These are phyloP conservation scores for Eretmocerus hayati DNA, from an alignment of 2,888 invertebrate genomes.

Conservation along the genomic window DNA sequence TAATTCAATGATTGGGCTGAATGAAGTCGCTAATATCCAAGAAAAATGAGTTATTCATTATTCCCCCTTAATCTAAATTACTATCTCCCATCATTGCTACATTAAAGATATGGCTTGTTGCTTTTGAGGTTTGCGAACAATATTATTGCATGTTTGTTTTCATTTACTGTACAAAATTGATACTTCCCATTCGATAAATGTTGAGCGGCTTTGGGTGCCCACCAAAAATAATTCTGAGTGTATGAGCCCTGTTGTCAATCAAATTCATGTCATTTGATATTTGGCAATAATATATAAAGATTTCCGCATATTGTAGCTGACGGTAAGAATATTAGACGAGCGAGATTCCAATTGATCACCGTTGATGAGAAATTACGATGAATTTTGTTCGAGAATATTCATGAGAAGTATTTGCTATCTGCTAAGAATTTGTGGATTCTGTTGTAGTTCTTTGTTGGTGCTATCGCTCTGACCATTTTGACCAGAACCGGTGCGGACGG, in stretches of 20 bases:
- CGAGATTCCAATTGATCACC: conserved; percentile 9
- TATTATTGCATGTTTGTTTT: no score
- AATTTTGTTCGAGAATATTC: conserved; percentile 20
- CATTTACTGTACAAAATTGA: conserved; percentile 7
- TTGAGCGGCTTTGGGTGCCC: no score
- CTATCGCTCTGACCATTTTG: conserved; percentile 30
- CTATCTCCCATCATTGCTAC: conserved; percentile 7
- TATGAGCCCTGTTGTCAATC: no score
- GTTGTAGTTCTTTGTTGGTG: conserved; percentile 33
- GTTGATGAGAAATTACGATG: conserved; percentile 15
- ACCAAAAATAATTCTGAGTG: no score
- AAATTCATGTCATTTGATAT: conserved; percentile 17
- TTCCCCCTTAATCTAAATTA: no score
- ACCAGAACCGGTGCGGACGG: conserved; percentile 36
- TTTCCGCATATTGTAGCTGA: conserved; percentile 11
- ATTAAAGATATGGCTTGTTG: conserved; percentile 13
- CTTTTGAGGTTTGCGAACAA: no score
- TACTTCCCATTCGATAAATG: no score
- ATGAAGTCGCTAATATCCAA: no score
- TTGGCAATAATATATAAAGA: conserved; percentile 22
- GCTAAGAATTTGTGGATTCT: conserved; percentile 36
- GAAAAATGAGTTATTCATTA: no score
- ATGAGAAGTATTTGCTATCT: conserved; percentile 40
- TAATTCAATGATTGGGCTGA: no score
- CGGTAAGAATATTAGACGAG: conserved; percentile 20